Percentiles rank a stretch among this genome's conserved stretches.
phyloP scores from a whole-genome alignment of 2,797 vertebrate species.

The Dendrocincla fuliginosa region DNA sequence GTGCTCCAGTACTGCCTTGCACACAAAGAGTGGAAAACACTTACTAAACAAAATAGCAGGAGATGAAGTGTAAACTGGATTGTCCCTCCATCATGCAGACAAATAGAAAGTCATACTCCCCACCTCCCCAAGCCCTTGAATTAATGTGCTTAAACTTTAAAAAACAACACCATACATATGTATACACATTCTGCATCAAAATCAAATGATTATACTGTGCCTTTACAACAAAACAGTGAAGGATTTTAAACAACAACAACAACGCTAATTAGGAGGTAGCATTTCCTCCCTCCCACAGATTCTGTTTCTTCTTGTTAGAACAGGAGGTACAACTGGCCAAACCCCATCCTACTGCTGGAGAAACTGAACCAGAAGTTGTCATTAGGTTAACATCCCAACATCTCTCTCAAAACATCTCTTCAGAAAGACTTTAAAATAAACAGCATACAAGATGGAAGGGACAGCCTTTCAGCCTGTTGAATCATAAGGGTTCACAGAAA shows the following conservation, averaged over 20 bases:
- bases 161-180: background rate
- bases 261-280: slow-evolving; percentile 2
- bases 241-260: background rate
- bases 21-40: slow-evolving; percentile 54
- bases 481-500: background rate
- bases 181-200: background rate
- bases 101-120: background rate
- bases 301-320: slow-evolving; percentile 22
- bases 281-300: slow-evolving; percentile 32
- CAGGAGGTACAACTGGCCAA: slow-evolving; percentile 36
- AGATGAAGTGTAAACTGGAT: slow-evolving; percentile 52
- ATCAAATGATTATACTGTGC: background rate
- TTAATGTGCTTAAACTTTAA: background rate
- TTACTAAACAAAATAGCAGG: slow-evolving; percentile 63
- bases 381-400: slow-evolving; percentile 18
- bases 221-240: slow-evolving; percentile 39
- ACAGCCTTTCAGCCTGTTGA: background rate
- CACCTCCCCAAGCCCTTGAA: background rate
- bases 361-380: slow-evolving; percentile 30
- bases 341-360: slow-evolving; percentile 8
- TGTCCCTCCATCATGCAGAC: slow-evolving; percentile 26
- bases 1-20: slow-evolving; percentile 51
- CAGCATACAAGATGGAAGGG: background rate
- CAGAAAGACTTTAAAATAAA: background rate
- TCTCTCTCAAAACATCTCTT: background rate